A percentile compares a stretch with the other conserved stretches of the same genome.
phyloP scores from a whole-genome alignment of 2,888 invertebrate species.

The Zygothrica quintamaculata region DNA sequence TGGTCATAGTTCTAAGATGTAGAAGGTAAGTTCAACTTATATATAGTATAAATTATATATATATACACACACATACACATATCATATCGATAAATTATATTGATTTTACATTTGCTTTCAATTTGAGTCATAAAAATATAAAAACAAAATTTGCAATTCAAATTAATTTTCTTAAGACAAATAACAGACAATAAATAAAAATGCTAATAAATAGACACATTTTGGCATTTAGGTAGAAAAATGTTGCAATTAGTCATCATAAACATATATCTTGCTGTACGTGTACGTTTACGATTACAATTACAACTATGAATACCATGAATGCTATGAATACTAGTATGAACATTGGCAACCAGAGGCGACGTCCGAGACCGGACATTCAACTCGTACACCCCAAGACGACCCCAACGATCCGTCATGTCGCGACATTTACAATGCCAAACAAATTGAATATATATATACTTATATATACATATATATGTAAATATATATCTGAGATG shows the following conservation, averaged over 20 bases:
- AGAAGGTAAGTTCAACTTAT: constrained; percentile 85
- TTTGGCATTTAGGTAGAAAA: constrained; percentile 73
- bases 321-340: background rate
- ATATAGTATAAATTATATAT: no score
- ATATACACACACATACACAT: no score
- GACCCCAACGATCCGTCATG: constrained; percentile 75
- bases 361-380: constrained; percentile 55
- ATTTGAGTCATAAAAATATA: constrained; percentile 29
- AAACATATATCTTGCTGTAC: constrained; percentile 33
- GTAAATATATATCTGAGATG: constrained; percentile 61
- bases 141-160: constrained; percentile 64
- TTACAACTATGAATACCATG: no score
- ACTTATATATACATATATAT: no score
- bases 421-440: constrained; percentile 70
- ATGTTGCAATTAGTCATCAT: constrained; percentile 72
- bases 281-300: no score
- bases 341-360: background rate
- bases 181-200: constrained; percentile 49
- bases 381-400: constrained; percentile 60
- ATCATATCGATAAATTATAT: constrained; percentile 8
- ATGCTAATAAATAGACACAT: constrained; percentile 63
- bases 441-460: constrained; percentile 70
- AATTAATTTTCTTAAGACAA: constrained; percentile 67
- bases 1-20: constrained; percentile 90
- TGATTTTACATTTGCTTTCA: constrained; percentile 17